phyloP scores from a whole-genome alignment of 2,113 vertebrate species.

The Pachyramphus minor region DNA sequence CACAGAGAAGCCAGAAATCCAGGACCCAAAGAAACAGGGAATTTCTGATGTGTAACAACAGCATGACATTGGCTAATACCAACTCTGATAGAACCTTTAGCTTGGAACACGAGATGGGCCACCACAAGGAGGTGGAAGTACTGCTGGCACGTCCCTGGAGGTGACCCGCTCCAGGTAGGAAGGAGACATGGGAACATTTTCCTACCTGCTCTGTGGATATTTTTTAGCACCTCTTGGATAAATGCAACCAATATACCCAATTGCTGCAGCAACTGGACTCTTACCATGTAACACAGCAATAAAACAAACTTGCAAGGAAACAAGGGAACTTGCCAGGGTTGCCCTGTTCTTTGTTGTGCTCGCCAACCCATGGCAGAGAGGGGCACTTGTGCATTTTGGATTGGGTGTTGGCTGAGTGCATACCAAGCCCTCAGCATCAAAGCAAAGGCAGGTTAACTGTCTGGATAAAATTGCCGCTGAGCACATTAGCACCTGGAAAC shows the following conservation, averaged over 20 bases:
- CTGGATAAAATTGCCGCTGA: background rate
- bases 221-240: background rate
- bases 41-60: background rate
- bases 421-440: background rate
- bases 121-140: background rate
- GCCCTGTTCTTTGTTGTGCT: background rate
- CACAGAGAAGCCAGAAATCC: background rate
- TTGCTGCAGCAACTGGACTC: background rate
- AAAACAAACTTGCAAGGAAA: background rate
- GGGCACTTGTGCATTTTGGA: background rate
- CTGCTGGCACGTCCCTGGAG: background rate
- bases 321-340: background rate
- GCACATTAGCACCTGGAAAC: background rate
- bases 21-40: background rate
- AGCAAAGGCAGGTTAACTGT: background rate
- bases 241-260: background rate
- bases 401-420: background rate
- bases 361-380: background rate
- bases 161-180: background rate
- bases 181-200: background rate
- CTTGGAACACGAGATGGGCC: background rate
- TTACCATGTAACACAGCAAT: background rate
- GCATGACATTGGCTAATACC: background rate
- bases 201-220: background rate
- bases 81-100: background rate